Percentiles rank a stretch among this genome's conserved stretches.
phyloP scores from a whole-genome alignment of 1,140 invertebrate species.

The Lepidurus apus region DNA sequence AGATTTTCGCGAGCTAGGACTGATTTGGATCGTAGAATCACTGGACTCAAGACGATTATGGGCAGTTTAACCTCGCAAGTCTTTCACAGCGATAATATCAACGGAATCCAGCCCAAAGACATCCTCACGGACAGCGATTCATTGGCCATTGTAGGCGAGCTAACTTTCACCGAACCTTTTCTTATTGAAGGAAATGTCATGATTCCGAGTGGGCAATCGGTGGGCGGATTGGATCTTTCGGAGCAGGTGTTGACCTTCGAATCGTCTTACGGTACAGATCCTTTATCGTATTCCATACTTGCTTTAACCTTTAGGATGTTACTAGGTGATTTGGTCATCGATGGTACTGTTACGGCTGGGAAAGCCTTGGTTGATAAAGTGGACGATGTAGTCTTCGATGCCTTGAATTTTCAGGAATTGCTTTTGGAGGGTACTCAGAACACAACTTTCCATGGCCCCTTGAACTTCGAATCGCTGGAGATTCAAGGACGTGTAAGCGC shows the following conservation, averaged over 20 bases:
- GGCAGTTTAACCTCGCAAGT: not conserved
- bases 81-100: not conserved
- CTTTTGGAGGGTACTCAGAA: not conserved
- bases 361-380: not conserved
- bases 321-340: not conserved
- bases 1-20: not conserved
- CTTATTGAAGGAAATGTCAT: not conserved
- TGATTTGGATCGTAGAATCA: not conserved
- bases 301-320: not conserved
- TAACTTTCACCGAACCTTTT: not conserved
- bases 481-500: not conserved
- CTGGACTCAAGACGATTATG: not conserved
- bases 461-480: not conserved
- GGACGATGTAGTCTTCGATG: not conserved
- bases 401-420: not conserved
- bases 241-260: not conserved
- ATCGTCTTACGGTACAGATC: not conserved
- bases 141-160: not conserved
- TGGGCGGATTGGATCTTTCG: not conserved
- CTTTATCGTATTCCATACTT: not conserved
- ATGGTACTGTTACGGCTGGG: not conserved
- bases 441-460: not conserved
- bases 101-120: not conserved
- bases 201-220: not conserved
- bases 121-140: not conserved